Evolutionary conservation across 1,140 invertebrate genomes (phyloP), one percentile per base, ranked within the genome.

Genomic region (Cotesia chilonis): DNA sequence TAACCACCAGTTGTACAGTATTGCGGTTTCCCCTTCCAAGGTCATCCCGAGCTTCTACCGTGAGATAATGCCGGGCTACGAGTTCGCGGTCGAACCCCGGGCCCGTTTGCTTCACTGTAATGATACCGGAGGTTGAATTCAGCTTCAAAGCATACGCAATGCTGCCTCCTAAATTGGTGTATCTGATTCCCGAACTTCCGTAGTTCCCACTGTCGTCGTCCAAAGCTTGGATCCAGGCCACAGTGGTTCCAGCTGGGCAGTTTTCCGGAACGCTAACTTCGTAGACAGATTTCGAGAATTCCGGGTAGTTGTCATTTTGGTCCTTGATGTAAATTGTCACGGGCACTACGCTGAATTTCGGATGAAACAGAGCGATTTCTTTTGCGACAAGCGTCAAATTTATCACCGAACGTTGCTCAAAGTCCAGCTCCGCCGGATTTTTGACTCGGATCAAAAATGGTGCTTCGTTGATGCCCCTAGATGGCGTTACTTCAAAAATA

Each of bases 261-360:
- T 98, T 96, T 86, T 98, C 96, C 10, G 89, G 89, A 35, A 95
- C 88, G 1, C 90, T 91, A 1, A 93, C 92, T 78, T 94, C 93
- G 82, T 97, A 97, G 37, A 91, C 81, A 14, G 89, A 86, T 78
- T 94, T 90, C 0, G 90, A 91, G 80, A 98, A 98, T 82, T 95
- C 92, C 0, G 96, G 97, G 81, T 94, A 94, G 85, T 98, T 98
- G 82, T 98, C 97, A 81, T 98, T 98, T 82, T 94, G 92, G 87
- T 99, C 97, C 74, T 92, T 89, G 78, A 99, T 92, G 74, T 92
- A 90, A 59, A 98, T 92, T 9, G 91, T 94, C 2, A 98, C 92
- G 52, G 94, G 92, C 0, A 95, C 95, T n/a, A 90, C 86, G 80
- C 92, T 95, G 71, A 91, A 91, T 85, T 94, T 94, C 4, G 93